phyloP scores from a whole-genome alignment of 2,888 invertebrate genomes.

The Netelia inedita region DNA sequence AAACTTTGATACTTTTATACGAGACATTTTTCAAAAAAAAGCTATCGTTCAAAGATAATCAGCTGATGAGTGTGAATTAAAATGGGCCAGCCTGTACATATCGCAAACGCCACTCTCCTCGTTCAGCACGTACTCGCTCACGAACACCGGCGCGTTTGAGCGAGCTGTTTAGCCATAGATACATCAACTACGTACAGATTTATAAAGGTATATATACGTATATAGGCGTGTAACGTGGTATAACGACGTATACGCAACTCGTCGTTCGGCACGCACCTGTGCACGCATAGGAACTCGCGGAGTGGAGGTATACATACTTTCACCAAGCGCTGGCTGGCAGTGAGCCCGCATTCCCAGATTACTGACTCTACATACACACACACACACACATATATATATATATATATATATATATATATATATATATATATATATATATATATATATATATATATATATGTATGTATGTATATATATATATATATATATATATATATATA shows the following conservation, averaged over 20 bases:
- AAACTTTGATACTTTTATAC: too few relatives aligned
- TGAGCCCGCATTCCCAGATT: slow-evolving; percentile 51
- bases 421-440: background rate
- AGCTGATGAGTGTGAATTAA: too few relatives aligned
- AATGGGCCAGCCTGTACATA: slow-evolving; percentile 5
- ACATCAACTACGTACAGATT: slow-evolving; percentile 11
- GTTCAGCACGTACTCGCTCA: slow-evolving; percentile 46
- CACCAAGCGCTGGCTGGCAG: slow-evolving; percentile 68
- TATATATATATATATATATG: background rate
- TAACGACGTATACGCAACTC: slow-evolving; percentile 14
- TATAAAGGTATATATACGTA: background rate
- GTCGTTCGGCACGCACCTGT: slow-evolving; percentile 58
- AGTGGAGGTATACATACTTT: slow-evolving; percentile 69
- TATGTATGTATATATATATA: background rate
- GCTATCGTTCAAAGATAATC: too few relatives aligned
- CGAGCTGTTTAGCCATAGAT: slow-evolving; percentile 18
- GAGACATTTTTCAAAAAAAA: too few relatives aligned
- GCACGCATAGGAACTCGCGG: slow-evolving; percentile 57
- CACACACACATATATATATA: too few relatives aligned
- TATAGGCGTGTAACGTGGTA: background rate
- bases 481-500: background rate
- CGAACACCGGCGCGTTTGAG: slow-evolving; percentile 23
- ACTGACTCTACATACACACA: slow-evolving; percentile 1
- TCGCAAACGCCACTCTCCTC: slow-evolving; percentile 43
- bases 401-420: background rate